Evolutionary conservation across 2,113 vertebrate species (phyloP), one percentile per base, ranked within the genome.

Genomic region (Eudyptes chrysolophus): DNA sequence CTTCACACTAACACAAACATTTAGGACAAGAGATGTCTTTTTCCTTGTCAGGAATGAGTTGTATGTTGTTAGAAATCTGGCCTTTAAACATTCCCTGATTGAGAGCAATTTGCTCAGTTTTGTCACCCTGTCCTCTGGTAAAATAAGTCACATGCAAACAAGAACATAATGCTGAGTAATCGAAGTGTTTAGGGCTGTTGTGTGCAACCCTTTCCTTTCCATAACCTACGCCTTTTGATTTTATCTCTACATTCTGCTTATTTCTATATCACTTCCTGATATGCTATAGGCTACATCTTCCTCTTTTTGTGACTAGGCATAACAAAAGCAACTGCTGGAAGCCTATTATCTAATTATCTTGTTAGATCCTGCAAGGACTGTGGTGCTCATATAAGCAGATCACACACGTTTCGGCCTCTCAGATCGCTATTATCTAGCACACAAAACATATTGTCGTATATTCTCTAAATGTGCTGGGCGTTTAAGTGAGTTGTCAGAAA

Each of bases 261-360:
- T 71, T 86, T 69, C 57, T 82, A 1, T 2, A 2, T 49, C 30
- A 26, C 29, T 66, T 96, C 69, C 61, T 80, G 57, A 79, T 75
- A 78, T 1, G 10, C 52, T 54, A 42, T 4, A 46, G 70, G 54
- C 58, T 49, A 58, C 51, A 13, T 94, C 83, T 79, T 60, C 60
- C 74, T 71, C 84, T 82, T 92, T 87, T 57, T 54, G 42, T 96
- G 89, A 96, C 87, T 76, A 92, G 77, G 51, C 89, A 32, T 26
- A 96, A 92, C 87, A 87, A 95, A 94, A 96, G 93, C 89, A 88
- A 82, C 44, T 52, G 49, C 74, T 86, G 64, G 54, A 92, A 96
- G 93, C 89, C 78, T 87, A 57, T 94, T 92, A 97, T 55, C 72
- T 89, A 81, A 91, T 97, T 87, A 97, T 72, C 93, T 85, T 62